Evolutionary conservation across 64 coral and sea anemone species (phyloP).

Genomic region (Anthopleura sola): DNA sequence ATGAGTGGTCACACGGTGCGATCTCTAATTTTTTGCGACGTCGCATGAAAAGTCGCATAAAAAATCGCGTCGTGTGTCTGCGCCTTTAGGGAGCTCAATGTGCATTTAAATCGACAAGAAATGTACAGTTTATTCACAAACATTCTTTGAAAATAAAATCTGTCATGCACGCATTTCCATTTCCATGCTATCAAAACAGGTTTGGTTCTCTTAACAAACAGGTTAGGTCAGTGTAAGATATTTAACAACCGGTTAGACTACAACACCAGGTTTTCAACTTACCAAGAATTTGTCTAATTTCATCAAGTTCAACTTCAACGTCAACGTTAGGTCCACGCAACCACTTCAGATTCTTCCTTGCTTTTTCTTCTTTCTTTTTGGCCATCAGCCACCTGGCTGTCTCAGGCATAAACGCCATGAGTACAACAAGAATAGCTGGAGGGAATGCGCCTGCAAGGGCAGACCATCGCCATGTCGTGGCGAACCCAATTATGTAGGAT

Average conservation of each 20-base stretch:
- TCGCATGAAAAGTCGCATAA: too few species aligned
- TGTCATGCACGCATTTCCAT: neutral
- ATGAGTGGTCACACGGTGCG: too few species aligned
- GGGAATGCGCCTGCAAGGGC: constrained; percentile 49
- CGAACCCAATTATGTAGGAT: constrained; percentile 55
- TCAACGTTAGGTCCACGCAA: constrained; percentile 51
- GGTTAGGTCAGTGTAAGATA: neutral
- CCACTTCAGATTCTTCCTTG: constrained; percentile 53
- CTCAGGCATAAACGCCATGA: constrained; percentile 84
- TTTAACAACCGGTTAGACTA: neutral
- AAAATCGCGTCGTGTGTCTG: too few species aligned
- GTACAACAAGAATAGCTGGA: constrained; percentile 26
- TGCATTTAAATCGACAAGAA: too few species aligned
- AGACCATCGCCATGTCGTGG: constrained; percentile 58
- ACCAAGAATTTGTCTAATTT: constrained; percentile 70
- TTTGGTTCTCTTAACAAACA: neutral
- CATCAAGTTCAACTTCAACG: constrained; percentile 53
- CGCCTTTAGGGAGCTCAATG: too few species aligned
- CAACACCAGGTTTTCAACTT: neutral
- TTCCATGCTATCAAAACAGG: neutral
- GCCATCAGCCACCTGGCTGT: constrained; percentile 73
- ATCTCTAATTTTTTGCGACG: too few species aligned
- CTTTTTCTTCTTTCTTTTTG: constrained; percentile 47
- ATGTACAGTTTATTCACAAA: too few species aligned
- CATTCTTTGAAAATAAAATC: too few species aligned